phyloP scores from a whole-genome alignment of 1,140 invertebrate species.

The Cheumatopsyche charites region DNA sequence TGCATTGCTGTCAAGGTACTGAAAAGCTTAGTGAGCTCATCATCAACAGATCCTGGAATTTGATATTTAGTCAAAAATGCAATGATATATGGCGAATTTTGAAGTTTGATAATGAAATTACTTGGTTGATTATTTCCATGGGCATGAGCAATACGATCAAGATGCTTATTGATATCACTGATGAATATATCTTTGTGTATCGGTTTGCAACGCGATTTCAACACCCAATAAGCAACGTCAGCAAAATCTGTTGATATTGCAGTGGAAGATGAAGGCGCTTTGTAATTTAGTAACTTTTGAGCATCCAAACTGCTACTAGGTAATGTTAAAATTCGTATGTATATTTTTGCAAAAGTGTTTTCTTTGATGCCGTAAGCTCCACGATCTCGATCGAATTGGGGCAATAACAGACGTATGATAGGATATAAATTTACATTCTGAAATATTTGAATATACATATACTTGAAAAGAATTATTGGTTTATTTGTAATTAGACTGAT shows the following conservation, averaged over 20 bases:
- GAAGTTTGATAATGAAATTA: conserved; percentile 34
- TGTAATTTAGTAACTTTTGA: conserved; percentile 62
- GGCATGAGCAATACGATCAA: conserved; percentile 71
- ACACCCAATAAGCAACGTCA: conserved; percentile 71
- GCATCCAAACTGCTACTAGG: conserved; percentile 65
- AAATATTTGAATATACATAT: conserved; percentile 19
- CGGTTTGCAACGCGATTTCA: conserved; percentile 67
- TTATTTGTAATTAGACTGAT: too few relatives aligned
- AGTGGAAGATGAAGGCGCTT: conserved; percentile 43
- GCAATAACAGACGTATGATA: conserved; percentile 65
- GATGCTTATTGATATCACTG: conserved; percentile 69
- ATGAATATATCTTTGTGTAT: conserved; percentile 63
- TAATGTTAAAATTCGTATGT: conserved; percentile 65
- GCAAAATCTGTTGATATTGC: conserved; percentile 68
- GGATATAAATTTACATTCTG: conserved; percentile 62
- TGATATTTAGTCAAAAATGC: not conserved
- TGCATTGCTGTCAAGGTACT: conserved; percentile 71
- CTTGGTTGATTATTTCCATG: conserved; percentile 63
- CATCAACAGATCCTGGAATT: conserved; percentile 57
- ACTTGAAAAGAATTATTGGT: too few relatives aligned
- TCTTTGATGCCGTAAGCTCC: conserved; percentile 63
- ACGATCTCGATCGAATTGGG: conserved; percentile 61
- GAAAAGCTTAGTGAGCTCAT: conserved; percentile 63
- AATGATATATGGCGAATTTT: not conserved
- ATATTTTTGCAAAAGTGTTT: conserved; percentile 62